Conservation (phyloP, 1,140 invertebrate species). For the Trialeurodes vaporariorum region DNA sequence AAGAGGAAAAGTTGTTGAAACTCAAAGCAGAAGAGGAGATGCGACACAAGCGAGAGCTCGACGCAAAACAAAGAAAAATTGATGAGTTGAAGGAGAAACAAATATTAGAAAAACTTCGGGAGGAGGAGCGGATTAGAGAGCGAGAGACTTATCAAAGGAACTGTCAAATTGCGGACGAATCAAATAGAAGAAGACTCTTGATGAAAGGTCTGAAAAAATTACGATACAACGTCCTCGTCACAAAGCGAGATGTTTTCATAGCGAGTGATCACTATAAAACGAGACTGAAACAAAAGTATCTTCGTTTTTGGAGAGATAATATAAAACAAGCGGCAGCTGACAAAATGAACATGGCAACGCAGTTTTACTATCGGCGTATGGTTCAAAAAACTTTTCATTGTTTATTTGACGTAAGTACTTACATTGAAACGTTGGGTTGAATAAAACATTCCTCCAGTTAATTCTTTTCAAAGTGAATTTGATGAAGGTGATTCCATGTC, state of each 20-base stretch:
- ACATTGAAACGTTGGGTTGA: too few species aligned
- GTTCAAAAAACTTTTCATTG: background rate
- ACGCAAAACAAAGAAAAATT: background rate
- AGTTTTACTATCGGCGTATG: background rate
- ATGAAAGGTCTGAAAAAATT: background rate
- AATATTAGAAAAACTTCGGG: background rate
- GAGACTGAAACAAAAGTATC: background rate
- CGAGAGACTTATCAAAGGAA: background rate
- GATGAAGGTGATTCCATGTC: too few species aligned
- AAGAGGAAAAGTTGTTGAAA: background rate
- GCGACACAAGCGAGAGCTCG: background rate
- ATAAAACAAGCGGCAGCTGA: background rate
- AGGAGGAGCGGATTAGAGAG: background rate
- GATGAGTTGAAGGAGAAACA: background rate
- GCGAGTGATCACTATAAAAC: background rate
- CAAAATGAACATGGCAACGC: background rate
- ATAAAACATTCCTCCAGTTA: too few species aligned
- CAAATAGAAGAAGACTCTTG: background rate
- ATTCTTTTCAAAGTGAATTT: too few species aligned
- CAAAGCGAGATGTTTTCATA: background rate
- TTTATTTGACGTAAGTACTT: background rate
- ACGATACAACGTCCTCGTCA: background rate
- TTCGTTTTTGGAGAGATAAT: background rate
- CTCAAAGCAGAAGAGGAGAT: background rate
- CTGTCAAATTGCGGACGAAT: background rate